Evolutionary conservation across 1,140 invertebrate genomes (phyloP), one percentile per base, ranked within the genome.

Genomic region (Drosophila elegans): DNA sequence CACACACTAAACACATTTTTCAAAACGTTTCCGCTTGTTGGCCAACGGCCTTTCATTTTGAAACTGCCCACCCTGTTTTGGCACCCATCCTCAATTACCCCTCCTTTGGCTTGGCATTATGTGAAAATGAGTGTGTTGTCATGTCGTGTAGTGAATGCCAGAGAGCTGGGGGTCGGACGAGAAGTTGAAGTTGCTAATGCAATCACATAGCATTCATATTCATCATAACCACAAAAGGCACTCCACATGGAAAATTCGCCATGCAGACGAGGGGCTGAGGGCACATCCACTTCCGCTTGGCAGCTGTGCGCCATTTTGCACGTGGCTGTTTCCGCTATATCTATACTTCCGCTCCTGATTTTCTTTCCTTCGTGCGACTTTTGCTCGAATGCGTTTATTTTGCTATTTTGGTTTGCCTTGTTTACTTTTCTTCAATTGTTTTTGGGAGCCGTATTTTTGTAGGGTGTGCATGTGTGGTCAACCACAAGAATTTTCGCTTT

Each of bases 141-240:
- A 69, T 78, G 67, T 74, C 60, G 55, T 64, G 59, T 13, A 46
- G 42, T 38, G 49, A 55, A 53, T 60, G 57, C 41, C 42, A n/a
- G 7, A 38, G 46, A 29, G n/a, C 21, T 11, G 38, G 2, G 9
- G 38, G 29, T 42, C 32, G 71, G 59, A 53, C 38, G 59, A 42
- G 63, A 75, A 67, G 83, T 59, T 63, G 66, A 75, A 86, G 82
- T 88, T 89, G 84, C 85, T 88, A 88, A 88, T 88, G 83, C 83
- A 88, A 88, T 88, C 84, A 88, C 84, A 88, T 88, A 88, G 79
- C 84, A 88, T 88, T 88, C 83, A 83, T 88, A 88, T 88, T 88
- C 83, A 88, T 88, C 83, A 88, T 89, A 89, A 88, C 83, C 83
- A 80, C 83, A 89, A 83, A 88, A 80, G 84, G 68, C 83, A 76